Evolutionary conservation across 1,140 invertebrate genomes (phyloP).

Genomic region (Steinernema feltiae): DNA sequence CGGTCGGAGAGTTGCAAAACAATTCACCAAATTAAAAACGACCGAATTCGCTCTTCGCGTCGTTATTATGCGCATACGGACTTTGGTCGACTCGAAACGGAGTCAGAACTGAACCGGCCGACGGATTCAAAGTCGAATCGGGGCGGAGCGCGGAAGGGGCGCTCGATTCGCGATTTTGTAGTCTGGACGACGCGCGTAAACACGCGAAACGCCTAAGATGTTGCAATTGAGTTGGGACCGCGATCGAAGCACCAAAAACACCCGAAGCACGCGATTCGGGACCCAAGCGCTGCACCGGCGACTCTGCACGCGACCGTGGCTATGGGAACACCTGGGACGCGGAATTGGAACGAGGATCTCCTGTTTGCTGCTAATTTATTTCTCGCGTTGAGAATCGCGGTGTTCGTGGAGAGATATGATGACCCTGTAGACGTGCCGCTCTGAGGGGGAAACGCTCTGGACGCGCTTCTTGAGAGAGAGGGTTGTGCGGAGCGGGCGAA

Average conservation of each 20-base stretch:
- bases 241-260: not conserved
- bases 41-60: not conserved
- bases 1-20: not conserved
- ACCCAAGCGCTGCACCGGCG: not conserved
- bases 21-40: not conserved
- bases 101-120: too few relatives aligned
- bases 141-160: too few relatives aligned
- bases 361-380: too few relatives aligned
- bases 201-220: not conserved
- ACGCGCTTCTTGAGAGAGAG: too few relatives aligned
- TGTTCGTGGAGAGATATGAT: too few relatives aligned
- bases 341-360: not conserved
- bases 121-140: not conserved
- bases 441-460: too few relatives aligned
- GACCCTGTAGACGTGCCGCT: too few relatives aligned
- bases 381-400: not conserved
- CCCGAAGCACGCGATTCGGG: not conserved
- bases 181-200: not conserved
- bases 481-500: too few relatives aligned
- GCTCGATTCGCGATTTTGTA: not conserved
- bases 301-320: not conserved
- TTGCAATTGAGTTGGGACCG: not conserved
- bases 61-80: not conserved
- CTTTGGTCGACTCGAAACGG: not conserved
- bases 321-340: not conserved